Base-by-base conservation (phyloP, 2,113 vertebrate genomes). In the Hippocampus comes region DNA sequence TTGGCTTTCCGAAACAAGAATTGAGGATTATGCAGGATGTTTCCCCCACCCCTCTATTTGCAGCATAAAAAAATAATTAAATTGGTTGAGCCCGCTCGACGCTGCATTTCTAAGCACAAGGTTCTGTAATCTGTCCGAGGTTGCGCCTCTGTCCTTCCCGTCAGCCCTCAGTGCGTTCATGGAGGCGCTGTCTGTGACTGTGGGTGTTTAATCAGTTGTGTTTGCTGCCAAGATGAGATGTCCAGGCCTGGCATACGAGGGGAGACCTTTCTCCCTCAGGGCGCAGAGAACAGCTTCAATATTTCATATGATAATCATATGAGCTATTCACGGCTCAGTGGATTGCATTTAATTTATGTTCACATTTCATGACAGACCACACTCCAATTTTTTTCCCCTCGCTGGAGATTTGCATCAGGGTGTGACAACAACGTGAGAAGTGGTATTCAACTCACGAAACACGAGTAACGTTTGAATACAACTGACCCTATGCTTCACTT, bases 221-320 rank as follows among this genome's bases (percentile, higher is more conserved):
- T 81, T 80, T 81, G 66, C 79, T 56, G 79, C 72, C 71, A 73
- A 78, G 71, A 84, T 77, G 73, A 79, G 71, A 79, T 81, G 85
- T 80, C 78, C 75, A 74, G 65, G 12, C n/a, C 63, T 72, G 46
- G 38, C 70, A 51, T 76, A 23, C 68, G 68, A 85, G 72, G 64
- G 68, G 69, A 74, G 61, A 53, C 42, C 56, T 64, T 61, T 61
- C 42, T 60, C 74, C 68, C 69, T 60, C 66, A 25, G 57, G 64
- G 46, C 46, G 49, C 8, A 7, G 51, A 38, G 61, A 73, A 75
- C 53, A 48, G 68, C 77, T 82, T 87, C 69, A 87, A 87, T 89
- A 85, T 86, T 86, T 88, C 25, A 85, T 82, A 63, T 60, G 20
- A 66, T 82, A 85, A 88, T 88, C 86, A 82, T 76, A 85, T 57